Percentiles rank a stretch among this genome's conserved stretches.
phyloP scores from a whole-genome alignment of 2,797 vertebrate genomes.

The Harpagifer antarcticus region DNA sequence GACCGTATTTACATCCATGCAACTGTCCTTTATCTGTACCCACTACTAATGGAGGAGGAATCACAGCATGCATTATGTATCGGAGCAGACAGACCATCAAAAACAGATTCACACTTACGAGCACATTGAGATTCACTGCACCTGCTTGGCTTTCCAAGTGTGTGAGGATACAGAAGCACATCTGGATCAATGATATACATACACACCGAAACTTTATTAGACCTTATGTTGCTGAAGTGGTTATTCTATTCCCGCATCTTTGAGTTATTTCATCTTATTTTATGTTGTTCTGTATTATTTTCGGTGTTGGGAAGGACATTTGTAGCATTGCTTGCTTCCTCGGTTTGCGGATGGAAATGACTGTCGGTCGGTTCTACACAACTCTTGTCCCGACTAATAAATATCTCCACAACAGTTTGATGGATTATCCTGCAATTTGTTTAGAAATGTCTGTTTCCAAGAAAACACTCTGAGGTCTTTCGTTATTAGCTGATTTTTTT shows the following conservation, averaged over 20 bases:
- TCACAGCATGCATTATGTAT: slow-evolving; percentile 9
- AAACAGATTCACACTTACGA: background rate
- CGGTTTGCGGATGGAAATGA: too few species aligned
- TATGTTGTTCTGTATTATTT: background rate
- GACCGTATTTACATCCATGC: slow-evolving; percentile 17
- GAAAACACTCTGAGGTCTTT: background rate
- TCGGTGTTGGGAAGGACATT: background rate
- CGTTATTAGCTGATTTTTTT: background rate
- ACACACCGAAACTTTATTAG: slow-evolving; percentile 9
- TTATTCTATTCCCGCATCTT: background rate
- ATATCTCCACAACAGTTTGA: slow-evolving; percentile 1
- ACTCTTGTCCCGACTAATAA: slow-evolving; percentile 1
- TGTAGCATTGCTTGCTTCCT: too few species aligned
- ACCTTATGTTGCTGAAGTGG: background rate
- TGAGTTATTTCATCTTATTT: background rate
- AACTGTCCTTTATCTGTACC: slow-evolving; percentile 16
- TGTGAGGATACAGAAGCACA: slow-evolving; percentile 12
- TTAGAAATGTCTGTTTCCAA: background rate
- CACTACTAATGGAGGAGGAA: slow-evolving; percentile 17
- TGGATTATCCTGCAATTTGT: background rate
- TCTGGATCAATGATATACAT: slow-evolving; percentile 5
- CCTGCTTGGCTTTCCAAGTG: background rate
- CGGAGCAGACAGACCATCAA: background rate
- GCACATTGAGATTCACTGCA: background rate
- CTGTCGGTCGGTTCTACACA: background rate